Evolutionary conservation across 2,797 vertebrate species (phyloP).

Genomic region (Sebastes hubbsi): DNA sequence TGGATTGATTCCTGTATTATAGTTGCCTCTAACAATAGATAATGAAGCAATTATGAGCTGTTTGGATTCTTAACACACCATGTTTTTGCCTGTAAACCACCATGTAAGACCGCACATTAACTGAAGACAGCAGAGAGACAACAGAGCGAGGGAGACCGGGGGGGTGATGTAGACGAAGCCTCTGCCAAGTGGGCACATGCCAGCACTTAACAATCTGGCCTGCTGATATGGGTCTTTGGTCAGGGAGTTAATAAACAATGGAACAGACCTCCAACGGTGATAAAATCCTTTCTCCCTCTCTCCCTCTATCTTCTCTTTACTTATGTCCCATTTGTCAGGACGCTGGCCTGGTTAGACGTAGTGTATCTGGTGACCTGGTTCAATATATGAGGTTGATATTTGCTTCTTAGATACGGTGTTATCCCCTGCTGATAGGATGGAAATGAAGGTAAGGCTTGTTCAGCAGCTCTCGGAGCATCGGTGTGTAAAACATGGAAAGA

Average conservation of each 20-base stretch:
- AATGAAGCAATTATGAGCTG: conserved; percentile 53
- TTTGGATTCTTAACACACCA: conserved; percentile 44
- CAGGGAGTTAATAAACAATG: conserved; percentile 55
- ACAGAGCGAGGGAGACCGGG: background rate
- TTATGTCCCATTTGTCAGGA: background rate
- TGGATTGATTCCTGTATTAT: background rate
- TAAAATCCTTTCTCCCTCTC: background rate
- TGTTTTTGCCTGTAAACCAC: conserved; percentile 19
- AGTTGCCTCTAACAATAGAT: conserved; percentile 22
- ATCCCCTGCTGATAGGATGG: background rate
- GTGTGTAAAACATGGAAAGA: background rate
- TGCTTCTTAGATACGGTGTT: background rate
- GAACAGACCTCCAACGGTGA: conserved; percentile 3
- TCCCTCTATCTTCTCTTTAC: background rate
- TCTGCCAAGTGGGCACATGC: conserved; percentile 59
- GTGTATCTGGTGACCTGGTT: background rate
- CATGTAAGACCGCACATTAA: conserved; percentile 27
- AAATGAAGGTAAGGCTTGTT: background rate
- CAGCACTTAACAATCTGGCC: conserved; percentile 46
- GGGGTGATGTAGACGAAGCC: background rate
- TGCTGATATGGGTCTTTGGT: conserved; percentile 39
- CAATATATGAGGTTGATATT: background rate
- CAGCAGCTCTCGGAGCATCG: background rate
- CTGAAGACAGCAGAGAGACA: conserved; percentile 27
- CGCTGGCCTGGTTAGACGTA: conserved; percentile 1